These are phyloP conservation scores for Galendromus occidentalis DNA, from an alignment of 1,140 invertebrate species.

Conservation along the genomic window DNA sequence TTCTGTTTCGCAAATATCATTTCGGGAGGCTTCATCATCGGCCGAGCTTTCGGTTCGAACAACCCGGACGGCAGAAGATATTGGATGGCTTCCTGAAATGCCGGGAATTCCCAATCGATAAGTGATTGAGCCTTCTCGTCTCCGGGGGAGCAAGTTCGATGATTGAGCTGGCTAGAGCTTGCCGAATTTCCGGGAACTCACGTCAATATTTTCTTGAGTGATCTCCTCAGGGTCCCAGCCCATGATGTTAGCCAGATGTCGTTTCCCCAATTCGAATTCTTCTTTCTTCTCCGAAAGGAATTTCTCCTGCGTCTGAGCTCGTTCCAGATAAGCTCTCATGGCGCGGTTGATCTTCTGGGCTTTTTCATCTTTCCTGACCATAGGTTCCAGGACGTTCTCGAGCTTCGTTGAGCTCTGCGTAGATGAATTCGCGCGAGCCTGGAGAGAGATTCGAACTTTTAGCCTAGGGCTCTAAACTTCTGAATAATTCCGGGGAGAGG, in stretches of 20 bases:
- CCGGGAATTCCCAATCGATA: not conserved
- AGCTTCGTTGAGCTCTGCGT: too few species aligned
- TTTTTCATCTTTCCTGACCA: not conserved
- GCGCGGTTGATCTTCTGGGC: conserved; percentile 43
- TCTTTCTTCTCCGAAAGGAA: conserved; percentile 59
- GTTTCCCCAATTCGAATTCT: conserved; percentile 72
- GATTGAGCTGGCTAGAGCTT: not conserved
- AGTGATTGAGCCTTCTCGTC: too few species aligned
- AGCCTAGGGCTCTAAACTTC: too few species aligned
- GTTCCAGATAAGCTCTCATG: conserved; percentile 64
- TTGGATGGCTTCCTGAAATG: conserved; percentile 49
- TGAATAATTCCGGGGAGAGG: too few species aligned
- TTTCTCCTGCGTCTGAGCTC: conserved; percentile 53
- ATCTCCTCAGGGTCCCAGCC: conserved; percentile 67
- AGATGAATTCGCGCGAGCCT: too few species aligned
- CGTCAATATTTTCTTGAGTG: conserved; percentile 66
- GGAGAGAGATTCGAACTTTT: too few species aligned
- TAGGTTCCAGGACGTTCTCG: not conserved
- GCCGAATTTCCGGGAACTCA: conserved; percentile 28
- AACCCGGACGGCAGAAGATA: conserved; percentile 83
- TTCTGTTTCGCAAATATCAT: conserved; percentile 52
- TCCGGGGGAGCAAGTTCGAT: not conserved
- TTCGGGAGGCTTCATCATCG: conserved; percentile 62
- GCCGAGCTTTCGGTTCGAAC: conserved; percentile 54
- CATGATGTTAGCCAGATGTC: conserved; percentile 97